Evolutionary conservation across 2,797 vertebrate genomes (phyloP).

Genomic region (Argyrosomus regius): DNA sequence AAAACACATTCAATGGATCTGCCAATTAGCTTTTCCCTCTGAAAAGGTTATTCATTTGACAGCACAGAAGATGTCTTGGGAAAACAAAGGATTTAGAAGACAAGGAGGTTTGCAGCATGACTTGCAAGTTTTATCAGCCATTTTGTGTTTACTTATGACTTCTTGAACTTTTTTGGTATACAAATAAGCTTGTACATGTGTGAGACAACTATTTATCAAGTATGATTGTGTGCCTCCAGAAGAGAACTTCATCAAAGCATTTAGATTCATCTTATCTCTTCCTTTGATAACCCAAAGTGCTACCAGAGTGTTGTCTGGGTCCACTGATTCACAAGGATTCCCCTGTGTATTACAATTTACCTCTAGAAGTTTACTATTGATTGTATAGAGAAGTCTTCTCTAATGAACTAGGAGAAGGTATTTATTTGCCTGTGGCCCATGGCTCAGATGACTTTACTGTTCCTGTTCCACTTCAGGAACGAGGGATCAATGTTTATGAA

Average conservation of each 20-base stretch:
- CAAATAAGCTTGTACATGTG: constrained; percentile 30
- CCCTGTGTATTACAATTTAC: constrained; percentile 16
- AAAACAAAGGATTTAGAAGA: constrained; percentile 65
- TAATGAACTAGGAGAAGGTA: constrained; percentile 47
- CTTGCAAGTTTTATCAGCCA: constrained; percentile 60
- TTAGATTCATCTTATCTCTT: background rate
- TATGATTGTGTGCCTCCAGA: background rate
- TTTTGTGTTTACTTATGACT: constrained; percentile 59
- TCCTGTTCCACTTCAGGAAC: constrained; percentile 37
- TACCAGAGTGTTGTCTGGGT: background rate
- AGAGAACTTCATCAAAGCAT: background rate
- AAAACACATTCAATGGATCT: constrained; percentile 60
- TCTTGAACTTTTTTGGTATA: constrained; percentile 36
- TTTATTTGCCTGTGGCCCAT: constrained; percentile 44
- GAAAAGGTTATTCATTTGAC: constrained; percentile 79
- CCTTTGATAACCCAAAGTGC: background rate
- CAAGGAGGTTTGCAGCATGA: constrained; percentile 54
- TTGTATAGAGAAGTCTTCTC: constrained; percentile 36
- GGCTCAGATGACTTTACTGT: constrained; percentile 47
- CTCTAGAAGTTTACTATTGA: constrained; percentile 46
- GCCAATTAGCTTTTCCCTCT: constrained; percentile 72
- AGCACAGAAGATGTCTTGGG: constrained; percentile 52
- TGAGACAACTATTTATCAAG: constrained; percentile 26
- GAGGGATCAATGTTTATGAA: constrained; percentile 67
- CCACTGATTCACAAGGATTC: constrained; percentile 34